Conservation (phyloP, 2,797 vertebrate genomes). For the Coccyzus lansbergi region DNA sequence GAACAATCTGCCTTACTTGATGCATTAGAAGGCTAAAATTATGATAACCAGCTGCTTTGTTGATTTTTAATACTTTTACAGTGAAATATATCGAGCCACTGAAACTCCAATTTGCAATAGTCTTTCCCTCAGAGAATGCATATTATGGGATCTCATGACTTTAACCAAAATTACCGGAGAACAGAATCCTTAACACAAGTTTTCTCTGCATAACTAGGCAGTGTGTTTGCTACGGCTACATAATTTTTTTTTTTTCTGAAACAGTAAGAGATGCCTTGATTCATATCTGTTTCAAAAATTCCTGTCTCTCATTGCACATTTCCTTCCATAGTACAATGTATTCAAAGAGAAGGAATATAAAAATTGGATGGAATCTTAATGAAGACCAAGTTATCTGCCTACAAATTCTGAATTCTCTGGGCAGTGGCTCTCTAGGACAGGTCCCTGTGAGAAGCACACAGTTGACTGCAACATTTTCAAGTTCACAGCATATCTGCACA, state of each 20-base stretch:
- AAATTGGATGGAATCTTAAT: not conserved
- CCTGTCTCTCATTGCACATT: not conserved
- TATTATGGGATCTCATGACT: not conserved
- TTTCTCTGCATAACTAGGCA: not conserved
- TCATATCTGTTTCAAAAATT: not conserved
- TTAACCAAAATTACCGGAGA: not conserved
- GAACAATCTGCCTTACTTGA: not conserved
- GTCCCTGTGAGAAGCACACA: not conserved
- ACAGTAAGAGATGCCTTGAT: not conserved
- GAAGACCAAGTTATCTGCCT: not conserved
- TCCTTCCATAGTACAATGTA: not conserved
- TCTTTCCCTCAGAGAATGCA: not conserved
- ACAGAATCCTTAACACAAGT: not conserved
- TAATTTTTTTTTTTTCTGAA: not conserved
- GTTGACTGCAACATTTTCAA: not conserved
- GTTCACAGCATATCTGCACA: not conserved
- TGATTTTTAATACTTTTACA: not conserved
- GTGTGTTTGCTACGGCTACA: not conserved
- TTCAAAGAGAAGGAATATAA: not conserved
- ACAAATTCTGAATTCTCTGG: not conserved
- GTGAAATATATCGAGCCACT: not conserved
- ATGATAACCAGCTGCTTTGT: not conserved
- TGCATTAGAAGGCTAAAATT: not conserved
- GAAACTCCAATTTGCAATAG: not conserved
- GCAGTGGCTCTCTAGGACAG: not conserved